Evolutionary conservation across 1,140 invertebrate genomes (phyloP).

Genomic region (Wiebesia pumilae): DNA sequence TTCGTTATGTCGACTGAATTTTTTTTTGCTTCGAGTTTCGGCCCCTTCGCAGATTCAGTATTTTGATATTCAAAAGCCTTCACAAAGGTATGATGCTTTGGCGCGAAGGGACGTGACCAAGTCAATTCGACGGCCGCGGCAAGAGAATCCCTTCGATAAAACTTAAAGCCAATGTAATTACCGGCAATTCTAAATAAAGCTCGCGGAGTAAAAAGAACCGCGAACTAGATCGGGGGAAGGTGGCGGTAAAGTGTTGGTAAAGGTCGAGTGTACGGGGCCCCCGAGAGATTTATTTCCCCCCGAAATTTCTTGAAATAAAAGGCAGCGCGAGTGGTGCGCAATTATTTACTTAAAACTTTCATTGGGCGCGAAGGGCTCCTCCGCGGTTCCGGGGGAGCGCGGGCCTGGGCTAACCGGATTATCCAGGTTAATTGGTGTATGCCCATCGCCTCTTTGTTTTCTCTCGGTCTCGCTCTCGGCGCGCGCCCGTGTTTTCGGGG

Average conservation of each 20-base stretch:
- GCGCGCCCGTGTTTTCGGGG: constrained; percentile 6
- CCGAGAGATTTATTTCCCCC: constrained; percentile 52
- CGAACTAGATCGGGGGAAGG: not conserved
- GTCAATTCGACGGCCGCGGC: not conserved
- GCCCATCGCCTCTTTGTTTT: constrained; percentile 43
- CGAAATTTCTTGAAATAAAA: constrained; percentile 61
- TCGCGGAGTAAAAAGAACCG: not conserved
- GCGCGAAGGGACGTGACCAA: not conserved
- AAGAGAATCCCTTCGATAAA: not conserved
- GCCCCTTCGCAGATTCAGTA: not conserved
- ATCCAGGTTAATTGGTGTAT: constrained; percentile 33
- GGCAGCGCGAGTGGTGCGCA: constrained; percentile 31
- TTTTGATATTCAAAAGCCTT: not conserved
- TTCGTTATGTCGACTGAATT: not conserved
- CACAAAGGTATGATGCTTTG: not conserved
- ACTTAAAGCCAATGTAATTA: constrained; percentile 19
- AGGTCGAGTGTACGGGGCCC: not conserved
- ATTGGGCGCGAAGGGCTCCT: not conserved
- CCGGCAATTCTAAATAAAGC: constrained; percentile 29
- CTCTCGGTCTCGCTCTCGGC: constrained; percentile 38
- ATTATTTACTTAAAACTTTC: constrained; percentile 22
- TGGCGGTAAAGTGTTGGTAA: constrained; percentile 17
- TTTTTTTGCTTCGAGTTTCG: not conserved
- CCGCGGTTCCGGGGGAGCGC: constrained; percentile 44
- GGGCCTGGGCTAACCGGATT: constrained; percentile 33